Evolutionary conservation across 2,888 invertebrate species (phyloP), one percentile per base, ranked within the genome.

Genomic region (Caenorhabditis afra): DNA sequence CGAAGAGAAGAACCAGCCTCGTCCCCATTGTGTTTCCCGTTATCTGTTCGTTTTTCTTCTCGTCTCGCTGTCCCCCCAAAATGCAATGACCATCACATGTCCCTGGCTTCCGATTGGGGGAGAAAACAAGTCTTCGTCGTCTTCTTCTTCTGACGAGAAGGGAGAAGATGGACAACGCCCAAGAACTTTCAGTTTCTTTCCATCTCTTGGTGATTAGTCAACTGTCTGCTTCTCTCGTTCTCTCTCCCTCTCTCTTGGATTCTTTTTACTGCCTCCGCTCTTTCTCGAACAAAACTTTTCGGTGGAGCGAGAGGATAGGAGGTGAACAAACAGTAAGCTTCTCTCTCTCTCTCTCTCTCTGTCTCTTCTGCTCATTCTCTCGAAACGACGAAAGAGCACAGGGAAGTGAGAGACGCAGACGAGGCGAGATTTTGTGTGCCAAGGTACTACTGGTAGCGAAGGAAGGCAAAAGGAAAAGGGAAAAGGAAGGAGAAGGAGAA

Each of bases 81-180:
- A 29, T 29, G 29, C 45, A 61, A 53, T 70, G 70, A 70, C 70
- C 70, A 70, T 68, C 68, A 59, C 59, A 68, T 68, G 58, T 67
- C 49, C 18, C 29, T 7, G 29, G 3, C 29, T 3, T 29, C 29
- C 29, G 7, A 29, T 3, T 5, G 7, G 29, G 29, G 7, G 29
- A 29, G 45, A 61, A 53, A 68, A 68, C 68, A 53, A 50, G 68
- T 50, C n/a, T n/a, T n/a, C n/a, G n/a, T n/a, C n/a, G n/a, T n/a
- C n/a, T n/a, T n/a, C n/a, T n/a, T n/a, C n/a, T n/a, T 59, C 23
- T 68, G 49, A 39, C 12, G 14, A n/a, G 14, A 10, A 18, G 11
- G 23, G 39, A n/a, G n/a, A n/a, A n/a, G n/a, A n/a, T 16, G 62
- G 61, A 61, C 61, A 70, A 70, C 70, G 70, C 70, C 70, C 70